Evolutionary conservation across 64 coral and sea anemone species (phyloP), one percentile per base, ranked within the genome.

Genomic region (Exaiptasia diaphana): DNA sequence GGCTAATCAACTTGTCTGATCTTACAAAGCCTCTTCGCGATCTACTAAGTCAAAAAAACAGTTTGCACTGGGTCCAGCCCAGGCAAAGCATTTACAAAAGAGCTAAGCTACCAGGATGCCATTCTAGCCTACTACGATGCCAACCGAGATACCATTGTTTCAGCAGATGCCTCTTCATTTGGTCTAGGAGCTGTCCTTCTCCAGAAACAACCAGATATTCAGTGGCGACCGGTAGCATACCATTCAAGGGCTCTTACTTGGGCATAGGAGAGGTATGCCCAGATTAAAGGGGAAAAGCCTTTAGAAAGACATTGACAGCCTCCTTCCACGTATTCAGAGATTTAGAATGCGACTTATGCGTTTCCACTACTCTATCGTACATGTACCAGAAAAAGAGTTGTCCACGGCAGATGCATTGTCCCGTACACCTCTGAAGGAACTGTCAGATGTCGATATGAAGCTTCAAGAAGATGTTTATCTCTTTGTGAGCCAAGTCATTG

Each of bases 401-500:
- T 37, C 36, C 37, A 71, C 70, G 48, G 43, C 73, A 27, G 43
- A 53, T 52, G 45, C 73, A 13, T 48, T 74, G 17, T 45, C 40
- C 14, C 50, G 27, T 53, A 21, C 48, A 76, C 70, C 70, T 26
- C 70, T 74, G 26, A 28, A 43, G 33, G 44, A 50, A 33, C 15
- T 0, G 44, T 18, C 24, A 33, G 7, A 43, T 26, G 38, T 41
- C 20, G 70, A 74, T 41, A 41, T 40, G 38, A 1, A 74, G 46
- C 41, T 74, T n/a, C 70, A 74, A 18, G 70, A 74, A 3, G 21
- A 74, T 3, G 38, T 74, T 31, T 10, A 80, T 36, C 34, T 63
- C 32, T 78, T 78, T 35, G 75, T 78, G 33, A 78, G 58, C 46
- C 75, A 78, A 1, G 32, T 78, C 10, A 21, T 79, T 27, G 52